These are phyloP conservation scores for Xiphorhynchus erythropygius DNA, from an alignment of 2,797 vertebrate genomes.

Conservation along the genomic window DNA sequence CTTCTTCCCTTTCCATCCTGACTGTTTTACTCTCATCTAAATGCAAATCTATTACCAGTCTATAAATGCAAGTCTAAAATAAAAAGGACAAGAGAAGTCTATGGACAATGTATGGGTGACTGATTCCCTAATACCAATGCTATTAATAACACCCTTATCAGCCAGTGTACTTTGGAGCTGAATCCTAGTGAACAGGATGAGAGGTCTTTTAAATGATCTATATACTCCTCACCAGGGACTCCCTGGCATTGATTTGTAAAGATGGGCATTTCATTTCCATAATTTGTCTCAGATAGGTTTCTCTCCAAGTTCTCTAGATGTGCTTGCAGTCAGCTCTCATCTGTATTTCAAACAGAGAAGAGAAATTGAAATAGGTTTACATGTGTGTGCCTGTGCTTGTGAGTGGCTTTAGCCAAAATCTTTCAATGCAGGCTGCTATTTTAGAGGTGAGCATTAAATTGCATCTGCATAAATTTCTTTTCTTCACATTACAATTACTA, in stretches of 20 bases:
- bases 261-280: constrained; percentile 51
- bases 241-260: constrained; percentile 35
- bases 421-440: not conserved
- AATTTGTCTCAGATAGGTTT: not conserved
- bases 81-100: not conserved
- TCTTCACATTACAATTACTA: not conserved
- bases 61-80: not conserved
- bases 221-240: not conserved
- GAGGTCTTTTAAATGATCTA: constrained; percentile 35
- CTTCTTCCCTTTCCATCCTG: not conserved
- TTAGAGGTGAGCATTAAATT: not conserved
- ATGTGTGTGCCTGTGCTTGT: not conserved
- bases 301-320: not conserved
- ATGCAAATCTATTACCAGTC: not conserved
- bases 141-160: not conserved
- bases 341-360: not conserved
- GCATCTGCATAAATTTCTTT: not conserved
- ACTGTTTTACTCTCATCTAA: not conserved
- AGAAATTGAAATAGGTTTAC: not conserved
- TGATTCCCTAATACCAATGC: not conserved
- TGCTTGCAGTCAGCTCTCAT: constrained; percentile 19
- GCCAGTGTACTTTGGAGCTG: not conserved
- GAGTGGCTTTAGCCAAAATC: not conserved
- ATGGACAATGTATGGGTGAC: not conserved
- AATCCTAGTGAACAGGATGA: not conserved